phyloP scores from a whole-genome alignment of 92 coral and sea anemone species.

The Paragorgia papillata region DNA sequence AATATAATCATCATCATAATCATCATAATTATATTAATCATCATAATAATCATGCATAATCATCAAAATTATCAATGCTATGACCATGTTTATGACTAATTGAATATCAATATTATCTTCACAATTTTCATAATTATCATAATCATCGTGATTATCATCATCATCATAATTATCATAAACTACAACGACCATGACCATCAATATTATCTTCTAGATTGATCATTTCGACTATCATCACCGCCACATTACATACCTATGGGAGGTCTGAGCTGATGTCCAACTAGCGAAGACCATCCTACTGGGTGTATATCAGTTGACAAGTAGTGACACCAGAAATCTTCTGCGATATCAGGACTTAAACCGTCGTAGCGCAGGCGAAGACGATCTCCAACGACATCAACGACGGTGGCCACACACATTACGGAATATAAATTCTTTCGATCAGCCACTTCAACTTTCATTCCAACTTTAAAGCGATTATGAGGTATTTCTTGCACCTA shows the following conservation, averaged over 20 bases:
- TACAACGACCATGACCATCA: too few relatives aligned
- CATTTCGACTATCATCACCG: not conserved
- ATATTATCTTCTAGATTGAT: too few relatives aligned
- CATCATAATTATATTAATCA: too few relatives aligned
- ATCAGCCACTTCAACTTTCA: constrained; percentile 99
- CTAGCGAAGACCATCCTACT: constrained; percentile 98
- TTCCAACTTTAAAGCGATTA: constrained; percentile 96
- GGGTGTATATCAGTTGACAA: constrained; percentile 98
- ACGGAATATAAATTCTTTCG: constrained; percentile 94
- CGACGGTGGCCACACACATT: constrained; percentile 98
- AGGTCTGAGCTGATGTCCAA: constrained; percentile 93
- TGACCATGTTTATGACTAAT: too few relatives aligned
- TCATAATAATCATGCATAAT: too few relatives aligned
- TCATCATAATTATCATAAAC: too few relatives aligned
- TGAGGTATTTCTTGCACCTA: constrained; percentile 90
- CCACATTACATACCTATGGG: constrained; percentile 73
- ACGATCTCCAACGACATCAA: constrained; percentile 97
- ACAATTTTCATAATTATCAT: too few relatives aligned
- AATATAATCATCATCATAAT: too few relatives aligned
- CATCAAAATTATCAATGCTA: too few relatives aligned
- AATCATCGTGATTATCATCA: too few relatives aligned
- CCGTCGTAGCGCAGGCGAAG: constrained; percentile 94
- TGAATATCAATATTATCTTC: not conserved
- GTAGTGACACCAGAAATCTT: constrained; percentile 99
- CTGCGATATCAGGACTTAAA: constrained; percentile 85